Base-by-base conservation (phyloP, 2,888 invertebrate species). In the Lucinisca nassula region DNA sequence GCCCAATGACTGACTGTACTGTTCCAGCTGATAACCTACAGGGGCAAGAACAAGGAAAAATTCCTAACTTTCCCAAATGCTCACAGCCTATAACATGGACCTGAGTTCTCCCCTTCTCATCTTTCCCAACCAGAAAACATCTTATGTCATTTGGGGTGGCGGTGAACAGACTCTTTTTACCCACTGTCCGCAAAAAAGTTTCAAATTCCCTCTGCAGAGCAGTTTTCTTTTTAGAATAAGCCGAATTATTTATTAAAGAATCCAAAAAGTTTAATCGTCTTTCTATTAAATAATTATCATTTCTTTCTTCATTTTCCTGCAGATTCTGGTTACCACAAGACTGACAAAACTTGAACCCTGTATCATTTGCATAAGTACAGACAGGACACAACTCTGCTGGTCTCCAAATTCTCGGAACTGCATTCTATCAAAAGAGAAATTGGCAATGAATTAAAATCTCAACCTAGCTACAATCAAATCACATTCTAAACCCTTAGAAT, bases 401-500 rank as follows among this genome's bases (percentile, higher is more conserved):
- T 67, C 35, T 32, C 67, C 67, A 67, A 17, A 67, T 35, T 67
- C 67, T 67, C 1, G 67, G 35, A 35, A 67, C 67, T 35, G 21
- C 67, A 67, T 32, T 67, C 67, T 67, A 67, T 35, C 4, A 35
- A 67, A 67, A 67, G 67, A 67, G 14, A 61, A 2, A 51, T 14
- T 4, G 21, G 12, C 8, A 58, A 67, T 12, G 35, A 58, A 58
- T 27, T 67, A 35, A 67, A 67, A 67, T 21, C 4, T 67, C 21
- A 84, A 8, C 51, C 79, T 84, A 61, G 51, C 75, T 24, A 35
- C 70, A 76, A 55, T 27, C n/a, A 79, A 70, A n/a, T 73, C 45
- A 45, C 79, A 77, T 61, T 38, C 37, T 35, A 84, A 77, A 45
- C 80, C 80, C 24, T 55, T 55, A 27, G 37, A 32, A 32, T 80